These are phyloP conservation scores for Colistium nudipinnis DNA, from an alignment of 2,113 vertebrate species.

Conservation along the genomic window DNA sequence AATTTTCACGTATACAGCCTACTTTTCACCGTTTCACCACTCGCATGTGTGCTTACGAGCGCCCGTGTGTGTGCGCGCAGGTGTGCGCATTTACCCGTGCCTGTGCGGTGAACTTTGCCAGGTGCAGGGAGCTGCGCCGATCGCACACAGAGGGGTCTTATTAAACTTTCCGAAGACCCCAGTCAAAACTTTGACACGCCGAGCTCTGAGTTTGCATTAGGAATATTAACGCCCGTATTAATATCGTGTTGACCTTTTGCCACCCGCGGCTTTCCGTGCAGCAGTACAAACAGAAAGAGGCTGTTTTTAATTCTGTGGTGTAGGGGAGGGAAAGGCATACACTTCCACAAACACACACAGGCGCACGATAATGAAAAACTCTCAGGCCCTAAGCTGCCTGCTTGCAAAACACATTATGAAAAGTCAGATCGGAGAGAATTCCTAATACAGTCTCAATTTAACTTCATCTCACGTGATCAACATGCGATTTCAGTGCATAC, in stretches of 20 bases:
- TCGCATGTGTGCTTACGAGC: neutral
- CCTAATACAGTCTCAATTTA: neutral
- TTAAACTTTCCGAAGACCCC: slow-evolving; percentile 77
- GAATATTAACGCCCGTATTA: slow-evolving; percentile 83
- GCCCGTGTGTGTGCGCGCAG: neutral
- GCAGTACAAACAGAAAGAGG: slow-evolving; percentile 78
- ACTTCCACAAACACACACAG: slow-evolving; percentile 48
- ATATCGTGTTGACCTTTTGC: slow-evolving; percentile 84
- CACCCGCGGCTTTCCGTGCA: slow-evolving; percentile 42
- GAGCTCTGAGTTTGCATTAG: slow-evolving; percentile 74
- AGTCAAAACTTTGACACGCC: slow-evolving; percentile 71
- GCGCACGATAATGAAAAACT: slow-evolving; percentile 23
- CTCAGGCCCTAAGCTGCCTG: neutral
- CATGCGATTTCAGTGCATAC: too few species aligned
- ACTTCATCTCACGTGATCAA: slow-evolving; percentile 15
- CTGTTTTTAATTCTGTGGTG: slow-evolving; percentile 72
- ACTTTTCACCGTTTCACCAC: slow-evolving; percentile 35
- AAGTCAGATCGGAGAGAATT: slow-evolving; percentile 11
- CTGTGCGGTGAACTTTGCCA: slow-evolving; percentile 59
- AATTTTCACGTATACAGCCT: slow-evolving; percentile 39
- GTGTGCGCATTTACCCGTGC: slow-evolving; percentile 1
- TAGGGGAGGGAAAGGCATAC: slow-evolving; percentile 33
- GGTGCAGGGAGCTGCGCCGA: slow-evolving; percentile 50
- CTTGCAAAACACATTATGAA: slow-evolving; percentile 8
- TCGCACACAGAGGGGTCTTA: slow-evolving; percentile 58